These are phyloP conservation scores for Rostratula benghalensis DNA, from an alignment of 2,113 vertebrate genomes.

Conservation along the genomic window DNA sequence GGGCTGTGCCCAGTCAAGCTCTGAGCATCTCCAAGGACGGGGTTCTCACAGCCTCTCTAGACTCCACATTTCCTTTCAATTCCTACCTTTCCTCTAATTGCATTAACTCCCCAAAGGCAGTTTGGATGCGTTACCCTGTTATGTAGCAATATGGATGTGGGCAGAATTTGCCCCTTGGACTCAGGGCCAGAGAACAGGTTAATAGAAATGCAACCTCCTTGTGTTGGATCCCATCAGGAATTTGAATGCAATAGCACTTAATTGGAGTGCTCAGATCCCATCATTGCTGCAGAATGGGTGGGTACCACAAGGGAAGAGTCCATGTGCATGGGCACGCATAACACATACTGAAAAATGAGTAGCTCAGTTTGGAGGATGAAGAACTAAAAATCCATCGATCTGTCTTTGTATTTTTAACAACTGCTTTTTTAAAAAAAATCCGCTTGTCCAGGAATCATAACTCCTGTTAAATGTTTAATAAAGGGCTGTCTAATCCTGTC, in stretches of 20 bases:
- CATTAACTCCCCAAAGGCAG: neutral
- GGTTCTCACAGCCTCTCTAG: neutral
- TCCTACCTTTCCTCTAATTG: neutral
- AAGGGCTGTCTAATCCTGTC: neutral
- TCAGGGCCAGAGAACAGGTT: neutral
- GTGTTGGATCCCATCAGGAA: neutral
- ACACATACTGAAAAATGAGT: neutral
- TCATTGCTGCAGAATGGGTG: neutral
- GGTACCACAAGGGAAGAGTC: neutral
- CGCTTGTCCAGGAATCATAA: neutral
- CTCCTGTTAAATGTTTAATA: neutral
- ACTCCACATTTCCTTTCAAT: neutral
- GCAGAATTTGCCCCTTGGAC: neutral
- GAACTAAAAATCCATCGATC: neutral
- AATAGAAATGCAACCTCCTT: neutral
- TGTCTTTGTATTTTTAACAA: neutral
- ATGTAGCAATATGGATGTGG: neutral
- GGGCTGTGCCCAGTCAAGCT: neutral
- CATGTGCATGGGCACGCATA: neutral
- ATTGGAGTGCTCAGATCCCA: neutral
- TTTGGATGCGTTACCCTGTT: neutral
- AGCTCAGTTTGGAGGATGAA: neutral
- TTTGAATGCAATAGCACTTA: neutral
- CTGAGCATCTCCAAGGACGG: neutral
- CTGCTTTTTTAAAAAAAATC: neutral